A percentile compares a stretch with the other conserved stretches of the same genome.
Conservation (phyloP, 2,888 invertebrate genomes). For the Torymus auratus region DNA sequence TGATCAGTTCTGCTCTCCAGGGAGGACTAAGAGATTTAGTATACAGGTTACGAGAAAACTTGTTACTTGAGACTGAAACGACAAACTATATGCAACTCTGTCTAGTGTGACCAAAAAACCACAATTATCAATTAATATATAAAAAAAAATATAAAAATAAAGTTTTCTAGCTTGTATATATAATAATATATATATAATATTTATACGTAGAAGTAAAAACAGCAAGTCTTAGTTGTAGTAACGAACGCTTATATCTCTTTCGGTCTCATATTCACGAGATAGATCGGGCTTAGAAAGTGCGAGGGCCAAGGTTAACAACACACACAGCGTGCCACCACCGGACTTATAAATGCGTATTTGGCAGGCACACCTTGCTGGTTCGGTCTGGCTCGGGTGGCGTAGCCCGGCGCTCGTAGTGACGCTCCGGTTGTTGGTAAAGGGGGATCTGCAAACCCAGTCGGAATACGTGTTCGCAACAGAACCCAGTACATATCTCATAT, state of each 20-base stretch:
- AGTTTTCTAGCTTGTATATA: constrained; percentile 17
- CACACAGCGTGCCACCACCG: background rate
- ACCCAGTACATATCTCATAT: constrained; percentile 69
- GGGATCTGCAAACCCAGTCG: constrained; percentile 79
- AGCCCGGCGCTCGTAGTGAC: constrained; percentile 77
- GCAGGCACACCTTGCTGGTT: constrained; percentile 76
- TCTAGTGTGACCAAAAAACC: constrained; percentile 65
- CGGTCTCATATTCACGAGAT: constrained; percentile 52
- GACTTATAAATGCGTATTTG: constrained; percentile 48
- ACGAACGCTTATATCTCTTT: constrained; percentile 71
- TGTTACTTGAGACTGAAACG: constrained; percentile 65
- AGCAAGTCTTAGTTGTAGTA: constrained; percentile 71
- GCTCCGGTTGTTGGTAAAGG: constrained; percentile 81
- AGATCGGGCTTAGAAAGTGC: constrained; percentile 44
- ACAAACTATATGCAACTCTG: constrained; percentile 66
- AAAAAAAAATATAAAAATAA: constrained; percentile 29
- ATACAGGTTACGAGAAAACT: constrained; percentile 55
- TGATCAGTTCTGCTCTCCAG: constrained; percentile 66
- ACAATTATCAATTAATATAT: constrained; percentile 61
- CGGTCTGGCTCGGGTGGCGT: constrained; percentile 77
- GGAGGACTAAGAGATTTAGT: constrained; percentile 61
- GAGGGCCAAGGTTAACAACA: constrained; percentile 34
- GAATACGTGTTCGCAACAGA: constrained; percentile 74
- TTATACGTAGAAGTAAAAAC: constrained; percentile 71
- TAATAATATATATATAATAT: constrained; percentile 67